Evolutionary conservation across 2,888 invertebrate genomes (phyloP), one percentile per base, ranked within the genome.

Genomic region (Branchinecta sandiegonensis): DNA sequence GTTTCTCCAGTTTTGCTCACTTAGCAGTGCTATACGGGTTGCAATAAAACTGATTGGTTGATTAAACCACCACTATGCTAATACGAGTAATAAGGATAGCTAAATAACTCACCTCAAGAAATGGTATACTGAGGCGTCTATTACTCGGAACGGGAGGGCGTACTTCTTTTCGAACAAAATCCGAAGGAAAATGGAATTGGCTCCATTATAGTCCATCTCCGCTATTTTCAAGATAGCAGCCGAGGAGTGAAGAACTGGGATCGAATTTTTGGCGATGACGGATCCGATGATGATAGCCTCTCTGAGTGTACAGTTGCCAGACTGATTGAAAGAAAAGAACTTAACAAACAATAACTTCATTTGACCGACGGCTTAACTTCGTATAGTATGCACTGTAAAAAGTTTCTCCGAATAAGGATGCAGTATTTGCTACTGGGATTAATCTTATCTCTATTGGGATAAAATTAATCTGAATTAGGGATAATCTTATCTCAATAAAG

Each of bases 91-190:
- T n/a, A n/a, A n/a, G n/a, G n/a, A 6, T 37, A 37, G 6, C 37
- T 37, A 6, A 37, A 4, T 37, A 37, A 71, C 75, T 77, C 80
- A 93, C 93, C 89, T 86, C 48, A 94, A 77, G 78, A 96, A 97
- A 78, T 97, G 96, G 76, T 90, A 89, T 2, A 96, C 94, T 8
- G 94, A 86, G 13, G 90, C 91, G 81, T 99, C 97, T 8, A 97
- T 85, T 1, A 95, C 97, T 74, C 91, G 83, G 78, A 90, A 96
- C 0, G 97, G 97, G 69, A 99, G 81, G 0, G 96, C 94, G 81
- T 99, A 99, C 77, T 96, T 94, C 79, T 99, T 99, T 76, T 97
- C 95, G 71, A 99, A 85, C 70, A 99, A 86, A 76, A 93, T 89
- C 71, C 94, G 82, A 69, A 99, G 81, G 76, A 99, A 94, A 75